Evolutionary conservation across 1,140 invertebrate species (phyloP), one percentile per base, ranked within the genome.

Genomic region (Mizuhopecten yessoensis): DNA sequence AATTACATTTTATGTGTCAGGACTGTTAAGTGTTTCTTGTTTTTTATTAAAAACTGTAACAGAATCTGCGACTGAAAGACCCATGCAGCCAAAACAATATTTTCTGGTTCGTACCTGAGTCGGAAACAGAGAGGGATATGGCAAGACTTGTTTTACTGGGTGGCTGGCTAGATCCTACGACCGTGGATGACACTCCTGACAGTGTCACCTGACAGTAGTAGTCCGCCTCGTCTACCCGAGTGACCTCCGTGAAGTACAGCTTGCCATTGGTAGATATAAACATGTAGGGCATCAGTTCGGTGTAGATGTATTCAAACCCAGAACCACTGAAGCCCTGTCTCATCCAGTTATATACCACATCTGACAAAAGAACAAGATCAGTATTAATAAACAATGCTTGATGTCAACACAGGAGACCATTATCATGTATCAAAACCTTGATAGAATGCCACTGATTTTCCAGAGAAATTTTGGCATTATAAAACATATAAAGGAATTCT

Each of bases 211-310:
- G 92, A 91, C 94, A 95, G 86, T 90, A 91, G 86, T 95, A 95
- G 3, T 92, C 92, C 0, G 92, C 92, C 36, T 92, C 90, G 90
- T 95, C 94, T 33, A 88, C 89, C 0, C 90, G 17, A 0, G 93
- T 94, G 29, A 93, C 94, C 91, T 95, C 94, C 0, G 94, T 94
- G 90, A 95, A 94, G 92, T 94, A 95, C 33, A 95, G 91, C 49
- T 92, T 93, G 9, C 94, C 94, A 91, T 94, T 95, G 42, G 89
- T 88, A 3, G 94, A 95, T 33, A 95, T 92, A 87, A 95, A 95
- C 39, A 92, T 92, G 91, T 95, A 93, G 0, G 89, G 89, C 86
- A 34, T 89, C 0, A 45, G 88, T 34, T 90, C 87, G 0, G 88
- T 94, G 90, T 90, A 91, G 86, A 89, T 92, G 20, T 29, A 91